Percentiles rank a stretch among this genome's conserved stretches.
phyloP scores from a whole-genome alignment of 2,113 vertebrate genomes.

The Tauraco erythrolophus region DNA sequence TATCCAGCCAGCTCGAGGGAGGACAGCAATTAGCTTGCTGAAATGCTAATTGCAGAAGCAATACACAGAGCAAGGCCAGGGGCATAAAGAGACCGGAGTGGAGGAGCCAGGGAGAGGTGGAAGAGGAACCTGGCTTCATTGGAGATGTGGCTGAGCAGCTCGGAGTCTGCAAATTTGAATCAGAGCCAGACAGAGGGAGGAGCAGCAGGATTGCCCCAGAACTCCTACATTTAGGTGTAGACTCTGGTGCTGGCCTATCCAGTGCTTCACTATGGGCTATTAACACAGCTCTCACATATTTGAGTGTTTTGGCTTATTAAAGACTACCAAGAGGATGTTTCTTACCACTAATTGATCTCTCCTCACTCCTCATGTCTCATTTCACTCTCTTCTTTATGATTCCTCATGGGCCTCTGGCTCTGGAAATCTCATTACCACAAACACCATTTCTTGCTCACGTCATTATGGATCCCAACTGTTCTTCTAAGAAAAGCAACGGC shows the following conservation, averaged over 20 bases:
- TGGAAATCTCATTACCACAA: conserved; percentile 60
- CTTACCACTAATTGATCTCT: conserved; percentile 41
- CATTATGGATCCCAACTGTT: conserved; percentile 10
- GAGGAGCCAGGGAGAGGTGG: not conserved
- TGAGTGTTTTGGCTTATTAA: not conserved
- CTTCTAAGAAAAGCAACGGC: not conserved
- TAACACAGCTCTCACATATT: not conserved
- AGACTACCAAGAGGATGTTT: not conserved
- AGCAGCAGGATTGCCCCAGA: not conserved
- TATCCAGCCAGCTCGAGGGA: not conserved
- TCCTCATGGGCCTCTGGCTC: not conserved
- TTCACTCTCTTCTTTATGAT: not conserved
- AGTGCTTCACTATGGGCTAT: not conserved
- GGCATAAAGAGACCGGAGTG: not conserved
- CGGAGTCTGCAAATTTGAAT: not conserved
- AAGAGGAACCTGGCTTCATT: not conserved
- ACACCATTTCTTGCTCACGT: conserved; percentile 20
- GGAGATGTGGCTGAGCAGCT: fast-evolving
- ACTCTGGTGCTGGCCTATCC: not conserved
- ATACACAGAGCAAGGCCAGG: not conserved
- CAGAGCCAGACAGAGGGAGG: not conserved
- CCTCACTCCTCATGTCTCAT: not conserved
- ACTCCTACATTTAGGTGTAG: not conserved
- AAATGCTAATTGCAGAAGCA: not conserved
- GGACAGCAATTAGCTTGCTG: not conserved